phyloP scores from a whole-genome alignment of 2,113 vertebrate species.

The Festucalex cinctus region DNA sequence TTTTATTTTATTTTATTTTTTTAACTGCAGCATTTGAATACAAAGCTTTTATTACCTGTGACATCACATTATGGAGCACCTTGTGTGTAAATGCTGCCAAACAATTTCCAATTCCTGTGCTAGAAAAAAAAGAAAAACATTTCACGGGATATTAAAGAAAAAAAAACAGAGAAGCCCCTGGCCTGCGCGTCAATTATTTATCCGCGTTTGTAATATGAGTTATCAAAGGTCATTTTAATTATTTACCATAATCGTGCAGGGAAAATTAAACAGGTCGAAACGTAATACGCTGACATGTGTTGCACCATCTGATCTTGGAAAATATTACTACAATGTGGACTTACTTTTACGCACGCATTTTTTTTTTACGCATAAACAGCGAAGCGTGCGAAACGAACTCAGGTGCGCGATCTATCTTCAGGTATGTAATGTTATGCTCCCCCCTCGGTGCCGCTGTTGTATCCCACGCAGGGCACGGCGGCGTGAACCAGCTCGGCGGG shows the following conservation, averaged over 20 bases:
- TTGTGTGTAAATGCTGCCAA: conserved; percentile 59
- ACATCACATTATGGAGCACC: conserved; percentile 20
- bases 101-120: conserved; percentile 6
- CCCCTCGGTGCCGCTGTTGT: conserved; percentile 70
- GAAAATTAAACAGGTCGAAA: conserved; percentile 88
- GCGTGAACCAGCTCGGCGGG: conserved; percentile 99
- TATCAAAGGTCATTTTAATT: conserved; percentile 94
- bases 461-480: conserved; percentile 94
- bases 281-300: conserved; percentile 84
- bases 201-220: conserved; percentile 96
- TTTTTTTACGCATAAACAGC: not conserved
- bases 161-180: not conserved
- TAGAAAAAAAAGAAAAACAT: not conserved
- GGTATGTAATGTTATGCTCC: conserved; percentile 80
- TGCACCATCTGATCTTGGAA: conserved; percentile 56
- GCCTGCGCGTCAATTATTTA: not conserved
- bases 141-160: not conserved
- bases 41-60: conserved; percentile 59
- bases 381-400: not conserved
- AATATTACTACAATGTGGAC: conserved; percentile 34
- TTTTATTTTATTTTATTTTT: not conserved
- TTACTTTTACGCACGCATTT: not conserved
- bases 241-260: conserved; percentile 88
- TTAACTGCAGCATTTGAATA: conserved; percentile 51
- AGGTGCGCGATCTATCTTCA: conserved; percentile 41